Percentiles rank a stretch among this genome's conserved stretches.
Conservation (phyloP, 2,113 vertebrate species). For the Odontesthes bonariensis region DNA sequence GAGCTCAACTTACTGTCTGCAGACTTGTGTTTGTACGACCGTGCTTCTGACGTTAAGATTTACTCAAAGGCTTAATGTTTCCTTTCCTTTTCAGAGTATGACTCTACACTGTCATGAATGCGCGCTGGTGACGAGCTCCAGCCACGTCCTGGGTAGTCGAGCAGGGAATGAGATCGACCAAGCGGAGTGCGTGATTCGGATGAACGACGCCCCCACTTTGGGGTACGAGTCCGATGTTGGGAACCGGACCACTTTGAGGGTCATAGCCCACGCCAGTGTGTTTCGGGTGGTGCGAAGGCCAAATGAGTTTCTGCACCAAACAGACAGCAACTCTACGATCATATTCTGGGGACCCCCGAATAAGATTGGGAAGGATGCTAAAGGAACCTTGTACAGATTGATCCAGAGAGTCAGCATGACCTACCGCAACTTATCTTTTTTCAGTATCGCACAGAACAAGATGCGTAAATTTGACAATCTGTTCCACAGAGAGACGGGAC, state of each 20-base stretch:
- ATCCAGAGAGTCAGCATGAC: constrained; percentile 89
- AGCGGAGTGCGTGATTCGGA: constrained; percentile 93
- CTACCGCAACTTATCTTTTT: constrained; percentile 89
- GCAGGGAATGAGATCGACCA: constrained; percentile 88
- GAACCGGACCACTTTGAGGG: constrained; percentile 90
- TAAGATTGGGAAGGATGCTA: constrained; percentile 90
- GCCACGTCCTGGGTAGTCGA: constrained; percentile 89
- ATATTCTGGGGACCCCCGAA: constrained; percentile 94
- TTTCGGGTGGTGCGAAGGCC: constrained; percentile 89
- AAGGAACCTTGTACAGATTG: constrained; percentile 87
- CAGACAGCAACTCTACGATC: constrained; percentile 84
- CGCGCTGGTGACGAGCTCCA: constrained; percentile 95
- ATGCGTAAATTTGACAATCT: constrained; percentile 93
- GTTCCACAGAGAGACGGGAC: constrained; percentile 92
- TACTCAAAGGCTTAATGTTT: no score
- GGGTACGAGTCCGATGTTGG: constrained; percentile 89
- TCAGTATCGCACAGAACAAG: constrained; percentile 84
- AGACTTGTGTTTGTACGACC: no score
- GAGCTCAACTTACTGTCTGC: no score
- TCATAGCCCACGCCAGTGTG: constrained; percentile 96
- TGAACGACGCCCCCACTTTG: constrained; percentile 94
- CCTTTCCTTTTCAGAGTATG: constrained; percentile 84
- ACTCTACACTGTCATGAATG: constrained; percentile 88
- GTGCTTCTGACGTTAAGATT: no score
- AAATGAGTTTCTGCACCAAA: constrained; percentile 87